Conservation (phyloP, 2,888 invertebrate species). For the Andricus quercusramuli region DNA sequence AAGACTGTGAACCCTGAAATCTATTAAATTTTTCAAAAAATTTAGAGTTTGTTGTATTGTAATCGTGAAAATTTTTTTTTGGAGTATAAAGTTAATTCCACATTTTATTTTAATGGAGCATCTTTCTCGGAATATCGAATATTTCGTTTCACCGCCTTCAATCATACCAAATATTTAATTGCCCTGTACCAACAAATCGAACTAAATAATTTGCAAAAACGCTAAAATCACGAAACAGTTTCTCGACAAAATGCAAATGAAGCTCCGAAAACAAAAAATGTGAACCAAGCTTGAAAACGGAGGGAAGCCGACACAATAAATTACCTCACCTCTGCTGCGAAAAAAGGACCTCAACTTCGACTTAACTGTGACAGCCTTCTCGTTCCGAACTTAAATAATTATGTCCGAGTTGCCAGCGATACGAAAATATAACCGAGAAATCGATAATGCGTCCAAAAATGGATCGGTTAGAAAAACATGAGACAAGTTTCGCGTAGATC, state of each 20-base stretch:
- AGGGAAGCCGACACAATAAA: not conserved
- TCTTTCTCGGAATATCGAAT: no score
- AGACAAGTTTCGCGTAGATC: slow-evolving; percentile 27
- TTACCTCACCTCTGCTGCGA: not conserved
- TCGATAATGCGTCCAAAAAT: slow-evolving; percentile 46
- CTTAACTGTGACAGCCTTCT: not conserved
- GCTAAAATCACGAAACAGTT: not conserved
- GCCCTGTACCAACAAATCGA: no score
- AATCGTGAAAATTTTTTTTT: no score
- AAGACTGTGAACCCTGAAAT: no score
- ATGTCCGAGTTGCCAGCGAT: slow-evolving; percentile 4
- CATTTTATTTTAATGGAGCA: no score
- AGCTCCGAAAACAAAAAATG: not conserved
- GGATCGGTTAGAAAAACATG: slow-evolving; percentile 35
- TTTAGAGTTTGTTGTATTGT: no score
- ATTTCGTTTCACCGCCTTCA: no score
- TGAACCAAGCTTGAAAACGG: not conserved
- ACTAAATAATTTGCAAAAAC: not conserved
- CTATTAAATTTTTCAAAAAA: no score
- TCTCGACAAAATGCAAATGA: not conserved
- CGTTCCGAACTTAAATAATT: slow-evolving; percentile 5
- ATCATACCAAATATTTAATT: no score
- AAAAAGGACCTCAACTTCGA: not conserved
- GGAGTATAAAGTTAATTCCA: no score
- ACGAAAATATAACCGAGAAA: slow-evolving; percentile 42